Conservation (phyloP, 2,113 vertebrate species). For the Lepus americanus region DNA sequence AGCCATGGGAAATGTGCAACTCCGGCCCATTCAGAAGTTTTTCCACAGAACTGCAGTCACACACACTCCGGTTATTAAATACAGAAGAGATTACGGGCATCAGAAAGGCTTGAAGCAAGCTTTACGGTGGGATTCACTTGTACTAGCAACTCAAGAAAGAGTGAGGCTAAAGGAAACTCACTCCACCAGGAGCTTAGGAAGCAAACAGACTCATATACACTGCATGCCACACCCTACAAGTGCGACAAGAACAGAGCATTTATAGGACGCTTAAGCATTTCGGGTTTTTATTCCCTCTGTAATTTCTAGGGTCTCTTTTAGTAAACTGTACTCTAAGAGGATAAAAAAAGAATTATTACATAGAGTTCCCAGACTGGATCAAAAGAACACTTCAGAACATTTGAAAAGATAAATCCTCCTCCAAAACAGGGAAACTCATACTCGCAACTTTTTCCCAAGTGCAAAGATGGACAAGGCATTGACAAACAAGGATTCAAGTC, state of each 20-base stretch:
- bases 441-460: conserved; percentile 8
- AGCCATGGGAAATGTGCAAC: background rate
- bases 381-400: conserved; percentile 20
- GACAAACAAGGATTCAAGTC: background rate
- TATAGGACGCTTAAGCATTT: background rate
- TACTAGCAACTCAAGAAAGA: background rate
- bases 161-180: background rate
- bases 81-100: background rate
- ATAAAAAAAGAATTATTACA: conserved; percentile 31
- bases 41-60: background rate
- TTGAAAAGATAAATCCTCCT: conserved; percentile 25
- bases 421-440: conserved; percentile 32
- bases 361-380: conserved; percentile 31
- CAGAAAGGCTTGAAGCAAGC: background rate
- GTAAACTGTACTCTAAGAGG: conserved; percentile 55
- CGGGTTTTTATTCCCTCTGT: conserved; percentile 6
- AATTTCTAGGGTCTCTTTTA: conserved; percentile 41
- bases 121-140: conserved; percentile 15
- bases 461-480: background rate
- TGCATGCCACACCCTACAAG: background rate
- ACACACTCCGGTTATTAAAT: background rate
- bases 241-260: background rate
- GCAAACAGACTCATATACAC: background rate
- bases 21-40: background rate
- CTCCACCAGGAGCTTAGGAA: background rate